Evolutionary conservation across 2,888 invertebrate species (phyloP).

Genomic region (Caradrina clavipalpis): DNA sequence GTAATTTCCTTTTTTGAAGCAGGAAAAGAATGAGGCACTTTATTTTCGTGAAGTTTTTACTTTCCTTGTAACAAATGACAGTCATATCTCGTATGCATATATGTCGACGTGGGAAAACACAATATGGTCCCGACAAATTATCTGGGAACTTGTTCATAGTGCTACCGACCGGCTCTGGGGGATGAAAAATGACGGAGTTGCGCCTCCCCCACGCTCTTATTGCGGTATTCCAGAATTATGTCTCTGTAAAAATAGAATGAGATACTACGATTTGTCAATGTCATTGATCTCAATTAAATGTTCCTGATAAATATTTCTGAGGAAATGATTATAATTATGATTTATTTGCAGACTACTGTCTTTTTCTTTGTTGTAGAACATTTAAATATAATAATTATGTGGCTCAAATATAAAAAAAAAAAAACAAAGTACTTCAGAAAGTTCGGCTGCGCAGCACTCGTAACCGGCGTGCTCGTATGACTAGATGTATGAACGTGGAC

Average conservation of each 20-base stretch:
- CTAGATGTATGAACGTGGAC: too few relatives aligned
- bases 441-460: too few relatives aligned
- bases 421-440: too few relatives aligned
- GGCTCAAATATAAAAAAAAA: too few relatives aligned
- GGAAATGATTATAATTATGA: too few relatives aligned
- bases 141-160: slow-evolving; percentile 63
- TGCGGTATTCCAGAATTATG: background rate
- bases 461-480: too few relatives aligned
- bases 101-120: slow-evolving; percentile 64
- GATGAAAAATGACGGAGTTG: slow-evolving; percentile 55
- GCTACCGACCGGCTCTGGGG: slow-evolving; percentile 33
- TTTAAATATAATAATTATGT: too few relatives aligned
- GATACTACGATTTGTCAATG: background rate
- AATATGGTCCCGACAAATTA: slow-evolving; percentile 67
- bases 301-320: too few relatives aligned
- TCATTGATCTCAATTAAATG: slow-evolving; percentile 10
- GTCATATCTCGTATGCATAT: slow-evolving; percentile 61
- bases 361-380: slow-evolving; percentile 1
- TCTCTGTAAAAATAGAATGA: slow-evolving; percentile 4
- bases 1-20: slow-evolving; percentile 15
- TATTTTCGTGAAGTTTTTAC: slow-evolving; percentile 54
- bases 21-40: slow-evolving; percentile 36
- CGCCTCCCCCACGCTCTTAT: slow-evolving; percentile 3
- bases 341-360: too few relatives aligned
- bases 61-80: slow-evolving; percentile 51